Conservation (phyloP, 92 coral and sea anemone genomes). For the Porites divaricata region DNA sequence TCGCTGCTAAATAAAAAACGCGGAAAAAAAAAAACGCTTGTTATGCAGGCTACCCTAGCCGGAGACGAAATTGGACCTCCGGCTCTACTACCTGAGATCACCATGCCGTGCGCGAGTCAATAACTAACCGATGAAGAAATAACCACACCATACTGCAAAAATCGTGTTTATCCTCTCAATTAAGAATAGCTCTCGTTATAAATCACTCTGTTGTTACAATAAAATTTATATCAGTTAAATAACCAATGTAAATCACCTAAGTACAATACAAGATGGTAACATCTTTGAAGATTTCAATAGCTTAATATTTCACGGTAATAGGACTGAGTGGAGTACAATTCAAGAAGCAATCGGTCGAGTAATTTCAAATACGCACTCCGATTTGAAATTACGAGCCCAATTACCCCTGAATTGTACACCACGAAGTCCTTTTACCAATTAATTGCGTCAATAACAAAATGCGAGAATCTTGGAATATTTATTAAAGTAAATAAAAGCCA, state of each 20-base stretch:
- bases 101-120: not conserved
- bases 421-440: too few relatives aligned
- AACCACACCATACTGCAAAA: not conserved
- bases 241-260: conserved; percentile 27
- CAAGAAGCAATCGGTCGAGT: not conserved
- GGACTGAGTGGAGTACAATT: not conserved
- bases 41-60: too few relatives aligned
- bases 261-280: not conserved
- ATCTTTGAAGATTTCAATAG: conserved; percentile 16
- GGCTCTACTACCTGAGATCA: too few relatives aligned
- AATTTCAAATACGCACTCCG: too few relatives aligned
- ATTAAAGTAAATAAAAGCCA: too few relatives aligned
- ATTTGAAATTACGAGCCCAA: too few relatives aligned
- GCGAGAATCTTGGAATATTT: too few relatives aligned
- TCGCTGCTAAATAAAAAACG: too few relatives aligned
- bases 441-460: too few relatives aligned
- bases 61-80: too few relatives aligned
- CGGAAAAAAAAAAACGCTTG: too few relatives aligned
- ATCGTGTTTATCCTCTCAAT: conserved; percentile 23
- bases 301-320: not conserved
- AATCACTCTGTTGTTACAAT: conserved; percentile 36
- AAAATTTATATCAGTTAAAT: conserved; percentile 28
- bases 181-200: conserved; percentile 31
- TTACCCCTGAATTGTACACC: too few relatives aligned
- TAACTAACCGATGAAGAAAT: not conserved